Conservation (phyloP, 1,140 invertebrate species). For the Anoplophora glabripennis region DNA sequence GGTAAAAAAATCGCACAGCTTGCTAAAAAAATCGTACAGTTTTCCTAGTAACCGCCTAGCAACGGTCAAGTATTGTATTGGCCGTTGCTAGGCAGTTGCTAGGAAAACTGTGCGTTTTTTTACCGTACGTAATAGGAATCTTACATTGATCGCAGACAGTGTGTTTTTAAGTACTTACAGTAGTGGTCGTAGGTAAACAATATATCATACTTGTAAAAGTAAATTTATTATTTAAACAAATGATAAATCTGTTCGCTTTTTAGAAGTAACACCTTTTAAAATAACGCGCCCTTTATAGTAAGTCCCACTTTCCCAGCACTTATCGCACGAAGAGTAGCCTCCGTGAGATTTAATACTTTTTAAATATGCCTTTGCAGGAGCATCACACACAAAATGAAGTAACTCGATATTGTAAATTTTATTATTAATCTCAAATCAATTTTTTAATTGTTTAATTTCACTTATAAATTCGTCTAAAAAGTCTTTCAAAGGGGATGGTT, state of each 20-base stretch:
- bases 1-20: too few relatives aligned
- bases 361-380: conserved; percentile 15
- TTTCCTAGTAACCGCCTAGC: too few relatives aligned
- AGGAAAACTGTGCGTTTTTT: too few relatives aligned
- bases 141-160: too few relatives aligned
- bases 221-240: conserved; percentile 34
- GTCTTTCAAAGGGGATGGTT: conserved; percentile 21
- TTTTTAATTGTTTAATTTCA: conserved; percentile 14
- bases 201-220: conserved; percentile 40
- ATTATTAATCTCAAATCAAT: conserved; percentile 15
- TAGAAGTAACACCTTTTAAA: conserved; percentile 8
- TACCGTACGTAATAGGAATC: too few relatives aligned
- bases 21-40: too few relatives aligned
- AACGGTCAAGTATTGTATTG: too few relatives aligned
- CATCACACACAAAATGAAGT: conserved; percentile 20
- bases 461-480: conserved; percentile 31
- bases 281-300: conserved; percentile 15
- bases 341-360: conserved; percentile 18
- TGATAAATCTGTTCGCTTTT: conserved; percentile 21
- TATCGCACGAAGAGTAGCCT: conserved; percentile 23
- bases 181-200: too few relatives aligned
- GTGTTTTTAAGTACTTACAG: too few relatives aligned
- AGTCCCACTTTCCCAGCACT: conserved; percentile 18
- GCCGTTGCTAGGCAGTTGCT: too few relatives aligned
- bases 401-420: background rate